Evolutionary conservation across 2,888 invertebrate genomes (phyloP), one percentile per base, ranked within the genome.

Genomic region (Hydrotaea cyrtoneurina): DNA sequence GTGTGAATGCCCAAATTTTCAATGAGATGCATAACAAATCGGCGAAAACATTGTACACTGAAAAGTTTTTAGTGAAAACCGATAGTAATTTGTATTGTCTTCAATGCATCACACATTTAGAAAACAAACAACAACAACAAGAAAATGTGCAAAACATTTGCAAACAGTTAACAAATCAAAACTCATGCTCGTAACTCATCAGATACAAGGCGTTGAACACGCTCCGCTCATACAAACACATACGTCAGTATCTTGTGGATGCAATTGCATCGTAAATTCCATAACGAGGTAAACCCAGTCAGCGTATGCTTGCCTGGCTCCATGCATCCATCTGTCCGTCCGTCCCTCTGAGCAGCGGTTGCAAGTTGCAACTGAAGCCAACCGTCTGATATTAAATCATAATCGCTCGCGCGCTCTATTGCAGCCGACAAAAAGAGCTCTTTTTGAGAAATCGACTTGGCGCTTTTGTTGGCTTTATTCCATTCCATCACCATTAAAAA

Each of bases 221-320:
- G 39, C 43, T 17, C 13, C 26, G 26, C 15, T 59, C 21, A 55
- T 8, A 55, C 8, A 21, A 7, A 55, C 7, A 21, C 21, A 21
- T 11, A 55, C 55, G 8, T 36, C 46, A n/a, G 50, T 82, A 85
- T 85, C 82, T 82, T 74, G 19, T 85, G 72, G 85, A 85, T 85
- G 85, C 85, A 85, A 82, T 82, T 85, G 76, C 82, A 85, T 85
- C 82, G 85, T 77, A 80, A 85, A 82, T 85, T 85, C 74, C 85
- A 62, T 26, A 85, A 82, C 79, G 74, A 85, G 77, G 76, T 66
- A 82, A 81, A 69, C 26, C 31, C 31, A 7, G 31, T 7, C 19
- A 66, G 17, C 19, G 43, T 15, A 23, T 21, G 21, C 13, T 66
- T 21, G 21, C 64, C 36, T 17, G 64, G 17, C 66, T 43, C 43